Evolutionary conservation across 2,888 invertebrate species (phyloP).

Genomic region (Dynastes maya): DNA sequence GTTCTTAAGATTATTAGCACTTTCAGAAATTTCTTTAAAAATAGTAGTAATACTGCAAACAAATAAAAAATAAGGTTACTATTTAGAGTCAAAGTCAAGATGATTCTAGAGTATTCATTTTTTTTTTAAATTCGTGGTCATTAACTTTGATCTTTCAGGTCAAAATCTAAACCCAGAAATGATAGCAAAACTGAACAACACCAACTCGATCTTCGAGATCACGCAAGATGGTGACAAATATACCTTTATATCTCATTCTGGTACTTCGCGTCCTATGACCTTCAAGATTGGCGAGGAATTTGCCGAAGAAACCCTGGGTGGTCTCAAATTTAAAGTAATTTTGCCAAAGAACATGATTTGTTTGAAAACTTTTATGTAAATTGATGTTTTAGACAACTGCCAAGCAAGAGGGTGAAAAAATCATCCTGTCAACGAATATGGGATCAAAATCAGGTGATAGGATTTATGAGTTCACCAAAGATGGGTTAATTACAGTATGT

Average conservation of each 20-base stretch:
- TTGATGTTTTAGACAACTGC: slow-evolving; percentile 53
- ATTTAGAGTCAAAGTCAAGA: too few species aligned
- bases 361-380: too few species aligned
- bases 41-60: too few species aligned
- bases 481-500: slow-evolving; percentile 51
- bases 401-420: slow-evolving; percentile 52
- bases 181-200: slow-evolving; percentile 53
- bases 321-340: slow-evolving; percentile 53
- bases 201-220: slow-evolving; percentile 53
- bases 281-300: slow-evolving; percentile 57
- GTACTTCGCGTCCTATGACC: slow-evolving; percentile 41
- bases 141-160: slow-evolving; percentile 26
- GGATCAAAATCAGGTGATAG: slow-evolving; percentile 51
- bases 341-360: too few species aligned
- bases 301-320: slow-evolving; percentile 54
- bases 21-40: too few species aligned
- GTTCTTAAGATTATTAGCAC: too few species aligned
- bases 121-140: not conserved
- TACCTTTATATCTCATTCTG: slow-evolving; percentile 47
- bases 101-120: not conserved
- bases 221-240: slow-evolving; percentile 57
- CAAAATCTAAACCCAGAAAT: slow-evolving; percentile 57
- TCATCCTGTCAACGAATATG: slow-evolving; percentile 49
- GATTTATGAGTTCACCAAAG: slow-evolving; percentile 53
- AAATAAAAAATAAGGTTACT: too few species aligned